phyloP scores from a whole-genome alignment of 30 jellyfish, hydroid and myxozoan genomes.

The Hydractinia symbiolongicarpus region DNA sequence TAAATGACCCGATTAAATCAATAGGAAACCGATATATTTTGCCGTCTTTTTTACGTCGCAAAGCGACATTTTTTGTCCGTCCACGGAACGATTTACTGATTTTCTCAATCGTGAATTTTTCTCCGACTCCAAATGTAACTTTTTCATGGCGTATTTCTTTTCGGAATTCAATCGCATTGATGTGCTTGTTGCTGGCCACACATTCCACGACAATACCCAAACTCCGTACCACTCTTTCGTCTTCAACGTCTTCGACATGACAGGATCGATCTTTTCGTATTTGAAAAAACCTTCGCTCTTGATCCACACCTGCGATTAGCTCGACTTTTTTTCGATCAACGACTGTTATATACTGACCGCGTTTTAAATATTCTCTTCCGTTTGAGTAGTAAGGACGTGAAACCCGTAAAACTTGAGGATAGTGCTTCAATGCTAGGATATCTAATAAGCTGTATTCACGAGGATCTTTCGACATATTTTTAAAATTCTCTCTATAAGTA shows the following conservation, averaged over 20 bases:
- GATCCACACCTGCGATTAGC: slow-evolving; percentile 21
- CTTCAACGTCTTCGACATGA: slow-evolving; percentile 5
- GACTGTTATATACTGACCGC: slow-evolving; percentile 25
- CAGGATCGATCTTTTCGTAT: slow-evolving; percentile 32
- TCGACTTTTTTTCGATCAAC: slow-evolving; percentile 29
- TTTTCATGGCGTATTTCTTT: slow-evolving; percentile 23
- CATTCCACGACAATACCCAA: slow-evolving; percentile 3
- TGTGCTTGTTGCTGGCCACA: neutral
- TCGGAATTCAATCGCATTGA: slow-evolving; percentile 24
- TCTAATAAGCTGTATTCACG: slow-evolving; percentile 20
- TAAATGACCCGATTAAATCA: slow-evolving; percentile 24
- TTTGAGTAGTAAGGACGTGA: slow-evolving; percentile 8
- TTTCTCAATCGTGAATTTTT: slow-evolving; percentile 15
- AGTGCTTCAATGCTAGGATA: slow-evolving; percentile 20
- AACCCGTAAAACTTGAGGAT: slow-evolving; percentile 31
- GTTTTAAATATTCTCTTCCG: slow-evolving; percentile 20
- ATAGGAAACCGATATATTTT: slow-evolving; percentile 20
- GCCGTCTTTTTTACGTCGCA: slow-evolving; percentile 33
- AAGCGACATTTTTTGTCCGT: slow-evolving; percentile 7
- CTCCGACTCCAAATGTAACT: slow-evolving; percentile 19
- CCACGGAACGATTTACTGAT: slow-evolving; percentile 30
- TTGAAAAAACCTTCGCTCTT: slow-evolving; percentile 23
- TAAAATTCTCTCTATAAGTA: too few relatives aligned
- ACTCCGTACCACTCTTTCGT: slow-evolving; percentile 14
- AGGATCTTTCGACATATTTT: neutral